Conservation (phyloP, 2,888 invertebrate genomes). For the Tetranychus truncatus region DNA sequence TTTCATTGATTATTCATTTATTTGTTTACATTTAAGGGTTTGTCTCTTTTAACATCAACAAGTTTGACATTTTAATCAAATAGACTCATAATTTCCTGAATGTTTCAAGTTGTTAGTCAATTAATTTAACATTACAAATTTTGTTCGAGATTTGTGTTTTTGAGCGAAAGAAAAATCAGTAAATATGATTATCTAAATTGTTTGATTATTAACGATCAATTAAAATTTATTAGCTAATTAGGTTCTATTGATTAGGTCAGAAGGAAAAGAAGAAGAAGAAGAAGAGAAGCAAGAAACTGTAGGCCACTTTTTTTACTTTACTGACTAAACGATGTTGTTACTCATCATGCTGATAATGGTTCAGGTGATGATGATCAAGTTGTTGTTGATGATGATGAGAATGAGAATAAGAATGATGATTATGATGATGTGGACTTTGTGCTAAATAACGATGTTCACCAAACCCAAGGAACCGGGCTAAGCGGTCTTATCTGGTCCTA, state of each 20-base stretch:
- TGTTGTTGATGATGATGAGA: not conserved
- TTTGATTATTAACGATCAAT: too few species aligned
- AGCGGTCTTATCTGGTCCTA: not conserved
- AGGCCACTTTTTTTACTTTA: not conserved
- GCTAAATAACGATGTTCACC: not conserved
- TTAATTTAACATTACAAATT: too few species aligned
- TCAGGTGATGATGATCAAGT: not conserved
- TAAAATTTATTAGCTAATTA: not conserved
- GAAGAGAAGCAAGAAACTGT: not conserved
- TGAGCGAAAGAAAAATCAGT: too few species aligned
- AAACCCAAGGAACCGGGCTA: not conserved
- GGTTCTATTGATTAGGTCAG: not conserved
- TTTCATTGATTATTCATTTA: not conserved
- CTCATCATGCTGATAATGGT: not conserved
- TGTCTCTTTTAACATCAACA: too few species aligned
- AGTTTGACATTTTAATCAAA: too few species aligned
- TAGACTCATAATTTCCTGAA: too few species aligned
- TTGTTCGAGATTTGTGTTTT: too few species aligned
- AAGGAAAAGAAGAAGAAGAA: not conserved
- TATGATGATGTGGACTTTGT: not conserved
- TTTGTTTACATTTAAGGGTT: not conserved
- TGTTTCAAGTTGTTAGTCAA: too few species aligned
- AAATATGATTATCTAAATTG: too few species aligned
- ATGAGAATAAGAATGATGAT: not conserved
- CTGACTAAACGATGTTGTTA: not conserved